Evolutionary conservation across 2,113 vertebrate genomes (phyloP).

Genomic region (Rallus limicola): DNA sequence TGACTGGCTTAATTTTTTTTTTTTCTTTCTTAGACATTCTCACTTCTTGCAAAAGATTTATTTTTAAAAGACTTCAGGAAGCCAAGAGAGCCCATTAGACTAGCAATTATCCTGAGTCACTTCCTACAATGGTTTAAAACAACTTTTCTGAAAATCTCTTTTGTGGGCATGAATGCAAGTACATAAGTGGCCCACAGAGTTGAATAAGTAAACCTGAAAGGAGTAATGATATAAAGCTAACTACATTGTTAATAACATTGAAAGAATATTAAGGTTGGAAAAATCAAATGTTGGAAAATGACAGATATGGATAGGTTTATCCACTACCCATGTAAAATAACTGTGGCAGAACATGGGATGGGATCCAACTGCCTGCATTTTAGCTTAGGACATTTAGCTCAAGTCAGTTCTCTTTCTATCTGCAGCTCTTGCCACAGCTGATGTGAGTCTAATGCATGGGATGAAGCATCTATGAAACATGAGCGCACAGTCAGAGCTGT

Average conservation of each 20-base stretch:
- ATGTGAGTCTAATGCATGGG: background rate
- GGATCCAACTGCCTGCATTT: background rate
- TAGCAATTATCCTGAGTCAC: conserved; percentile 53
- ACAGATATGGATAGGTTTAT: background rate
- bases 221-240: background rate
- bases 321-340: background rate
- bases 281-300: background rate
- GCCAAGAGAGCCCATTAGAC: background rate
- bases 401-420: background rate
- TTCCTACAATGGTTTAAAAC: conserved; percentile 32
- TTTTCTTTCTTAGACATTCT: conserved; percentile 3
- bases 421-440: background rate
- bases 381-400: background rate
- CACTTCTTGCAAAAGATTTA: conserved; percentile 23
- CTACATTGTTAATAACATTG: background rate
- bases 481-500: background rate
- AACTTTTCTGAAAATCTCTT: conserved; percentile 15
- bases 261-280: background rate
- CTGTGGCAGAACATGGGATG: background rate
- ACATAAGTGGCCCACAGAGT: background rate
- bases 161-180: background rate
- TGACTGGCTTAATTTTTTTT: background rate
- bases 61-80: conserved; percentile 59
- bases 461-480: background rate
- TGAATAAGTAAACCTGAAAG: background rate